These are phyloP conservation scores for Suricata suricatta DNA, from an alignment of 2,113 vertebrate genomes.

Conservation along the genomic window DNA sequence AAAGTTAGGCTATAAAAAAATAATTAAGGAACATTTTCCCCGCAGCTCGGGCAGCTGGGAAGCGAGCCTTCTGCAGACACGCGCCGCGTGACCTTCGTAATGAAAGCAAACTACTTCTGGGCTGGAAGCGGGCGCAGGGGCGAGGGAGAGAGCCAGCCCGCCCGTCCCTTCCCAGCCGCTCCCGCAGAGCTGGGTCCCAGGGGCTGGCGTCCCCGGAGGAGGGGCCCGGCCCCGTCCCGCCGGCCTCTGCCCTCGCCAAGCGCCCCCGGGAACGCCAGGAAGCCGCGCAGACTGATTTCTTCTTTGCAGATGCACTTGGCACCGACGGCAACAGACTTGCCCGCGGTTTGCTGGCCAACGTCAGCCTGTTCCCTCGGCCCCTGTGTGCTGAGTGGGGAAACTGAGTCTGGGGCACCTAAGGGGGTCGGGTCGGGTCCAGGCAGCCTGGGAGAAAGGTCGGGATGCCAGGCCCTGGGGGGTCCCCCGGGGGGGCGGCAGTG, in stretches of 20 bases:
- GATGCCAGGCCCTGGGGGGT: background rate
- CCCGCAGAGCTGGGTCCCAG: background rate
- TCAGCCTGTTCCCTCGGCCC: background rate
- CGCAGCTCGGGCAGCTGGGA: slow-evolving; percentile 29
- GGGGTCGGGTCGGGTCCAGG: background rate
- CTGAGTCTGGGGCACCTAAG: background rate
- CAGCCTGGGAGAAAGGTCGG: background rate
- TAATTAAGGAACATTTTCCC: slow-evolving; percentile 74
- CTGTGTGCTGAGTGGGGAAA: background rate
- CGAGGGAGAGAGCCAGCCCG: slow-evolving; percentile 21
- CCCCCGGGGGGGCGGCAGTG: background rate
- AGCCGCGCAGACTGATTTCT: background rate
- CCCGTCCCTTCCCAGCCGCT: background rate
- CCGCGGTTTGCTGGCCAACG: background rate
- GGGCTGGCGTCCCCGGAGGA: slow-evolving; percentile 5
- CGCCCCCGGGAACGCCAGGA: background rate
- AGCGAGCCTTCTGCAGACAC: background rate
- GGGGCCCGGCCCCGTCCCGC: background rate
- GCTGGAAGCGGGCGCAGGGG: slow-evolving; percentile 43
- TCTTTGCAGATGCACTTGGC: background rate
- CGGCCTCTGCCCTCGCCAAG: background rate
- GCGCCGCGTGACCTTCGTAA: background rate
- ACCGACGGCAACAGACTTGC: background rate
- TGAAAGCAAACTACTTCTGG: slow-evolving; percentile 55
- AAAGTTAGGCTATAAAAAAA: slow-evolving; percentile 69